Evolutionary conservation across 2,888 invertebrate species (phyloP).

Genomic region (Operophtera brumata): DNA sequence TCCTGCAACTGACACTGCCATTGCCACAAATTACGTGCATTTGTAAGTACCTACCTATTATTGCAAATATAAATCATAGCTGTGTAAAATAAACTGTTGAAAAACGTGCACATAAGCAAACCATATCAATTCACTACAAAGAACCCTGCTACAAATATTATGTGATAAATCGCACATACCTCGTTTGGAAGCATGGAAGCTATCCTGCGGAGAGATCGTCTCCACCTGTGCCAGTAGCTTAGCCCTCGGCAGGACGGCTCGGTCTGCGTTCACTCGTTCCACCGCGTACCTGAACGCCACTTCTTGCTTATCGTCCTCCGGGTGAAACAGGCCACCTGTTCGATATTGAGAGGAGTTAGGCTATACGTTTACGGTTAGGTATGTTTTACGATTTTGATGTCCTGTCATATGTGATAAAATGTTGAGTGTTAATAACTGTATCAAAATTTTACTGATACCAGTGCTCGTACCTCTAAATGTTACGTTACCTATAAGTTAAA

Average conservation of each 20-base stretch:
- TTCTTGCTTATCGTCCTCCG: conserved; percentile 92
- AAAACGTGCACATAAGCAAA: neutral
- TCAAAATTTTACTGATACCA: too few relatives aligned
- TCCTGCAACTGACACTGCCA: too few relatives aligned
- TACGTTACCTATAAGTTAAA: too few relatives aligned
- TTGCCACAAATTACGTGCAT: too few relatives aligned
- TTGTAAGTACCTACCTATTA: too few relatives aligned
- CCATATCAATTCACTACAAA: conserved; percentile 3
- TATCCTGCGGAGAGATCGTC: conserved; percentile 93
- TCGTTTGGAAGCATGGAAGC: conserved; percentile 96
- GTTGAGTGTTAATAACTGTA: too few relatives aligned
- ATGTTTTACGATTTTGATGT: too few relatives aligned
- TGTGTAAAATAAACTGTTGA: neutral
- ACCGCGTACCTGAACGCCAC: conserved; percentile 96
- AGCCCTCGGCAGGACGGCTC: conserved; percentile 90
- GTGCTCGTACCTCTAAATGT: too few relatives aligned
- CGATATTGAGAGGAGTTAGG: neutral
- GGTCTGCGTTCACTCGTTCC: conserved; percentile 92
- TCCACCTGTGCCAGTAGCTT: conserved; percentile 94
- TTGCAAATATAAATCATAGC: neutral
- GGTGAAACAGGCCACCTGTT: conserved; percentile 93
- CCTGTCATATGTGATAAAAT: too few relatives aligned
- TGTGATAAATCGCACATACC: conserved; percentile 78
- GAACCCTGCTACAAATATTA: conserved; percentile 2
- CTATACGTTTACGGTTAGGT: neutral